phyloP scores from a whole-genome alignment of 2,888 invertebrate species.

The Tetragonisca angustula region DNA sequence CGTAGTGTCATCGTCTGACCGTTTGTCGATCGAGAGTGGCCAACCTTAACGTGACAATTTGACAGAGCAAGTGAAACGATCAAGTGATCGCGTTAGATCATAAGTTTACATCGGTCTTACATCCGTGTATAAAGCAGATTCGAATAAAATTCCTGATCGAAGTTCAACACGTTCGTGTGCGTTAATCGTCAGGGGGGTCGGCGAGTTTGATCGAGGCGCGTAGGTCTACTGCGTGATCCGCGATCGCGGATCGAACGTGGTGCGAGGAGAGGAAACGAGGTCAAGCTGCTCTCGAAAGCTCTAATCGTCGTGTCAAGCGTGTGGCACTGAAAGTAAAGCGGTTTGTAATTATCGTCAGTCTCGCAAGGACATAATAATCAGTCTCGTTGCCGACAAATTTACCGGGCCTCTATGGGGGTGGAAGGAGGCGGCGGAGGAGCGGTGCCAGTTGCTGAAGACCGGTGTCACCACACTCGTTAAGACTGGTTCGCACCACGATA shows the following conservation, averaged over 20 bases:
- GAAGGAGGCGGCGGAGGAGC: constrained; percentile 25
- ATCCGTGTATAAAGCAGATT: not conserved
- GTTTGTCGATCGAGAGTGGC: too few species aligned
- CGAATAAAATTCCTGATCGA: not conserved
- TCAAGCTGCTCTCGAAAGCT: constrained; percentile 63
- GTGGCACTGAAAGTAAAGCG: constrained; percentile 62
- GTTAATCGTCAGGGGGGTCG: not conserved
- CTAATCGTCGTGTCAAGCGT: constrained; percentile 63
- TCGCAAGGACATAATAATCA: constrained; percentile 67
- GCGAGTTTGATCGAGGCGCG: constrained; percentile 17
- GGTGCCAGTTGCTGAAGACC: constrained; percentile 49
- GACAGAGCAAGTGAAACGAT: too few species aligned
- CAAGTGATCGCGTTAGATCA: too few species aligned
- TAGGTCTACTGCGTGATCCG: not conserved
- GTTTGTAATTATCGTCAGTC: constrained; percentile 69
- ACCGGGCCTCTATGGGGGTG: constrained; percentile 1
- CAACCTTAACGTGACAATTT: too few species aligned
- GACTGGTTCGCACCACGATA: constrained; percentile 37
- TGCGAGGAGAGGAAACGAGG: constrained; percentile 59
- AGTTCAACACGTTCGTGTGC: not conserved
- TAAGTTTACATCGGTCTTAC: too few species aligned
- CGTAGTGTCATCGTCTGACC: too few species aligned
- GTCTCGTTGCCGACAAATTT: constrained; percentile 63
- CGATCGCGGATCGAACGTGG: constrained; percentile 55
- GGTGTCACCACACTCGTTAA: constrained; percentile 64